Conservation (phyloP, 2,797 vertebrate species). For the Halcyon leucocephala region DNA sequence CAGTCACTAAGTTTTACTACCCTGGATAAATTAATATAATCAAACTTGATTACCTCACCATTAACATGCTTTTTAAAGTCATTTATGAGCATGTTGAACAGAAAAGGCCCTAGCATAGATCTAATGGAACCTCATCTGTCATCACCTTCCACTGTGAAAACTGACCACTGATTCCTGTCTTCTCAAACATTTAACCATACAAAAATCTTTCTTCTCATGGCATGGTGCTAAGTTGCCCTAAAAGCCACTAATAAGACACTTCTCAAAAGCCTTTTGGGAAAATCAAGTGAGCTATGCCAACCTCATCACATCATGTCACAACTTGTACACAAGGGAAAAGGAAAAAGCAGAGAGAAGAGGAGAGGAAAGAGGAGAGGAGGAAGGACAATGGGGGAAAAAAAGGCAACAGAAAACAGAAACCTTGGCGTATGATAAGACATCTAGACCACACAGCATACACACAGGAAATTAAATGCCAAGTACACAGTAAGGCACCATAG, state of each 20-base stretch:
- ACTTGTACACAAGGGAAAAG: background rate
- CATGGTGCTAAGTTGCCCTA: background rate
- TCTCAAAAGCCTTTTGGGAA: background rate
- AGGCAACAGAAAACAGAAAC: background rate
- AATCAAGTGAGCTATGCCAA: background rate
- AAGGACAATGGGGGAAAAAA: background rate
- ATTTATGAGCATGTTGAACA: background rate
- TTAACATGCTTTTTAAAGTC: background rate
- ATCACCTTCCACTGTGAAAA: background rate
- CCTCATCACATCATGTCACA: background rate
- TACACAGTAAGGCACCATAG: background rate
- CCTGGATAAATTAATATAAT: constrained; percentile 26
- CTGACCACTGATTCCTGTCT: background rate
- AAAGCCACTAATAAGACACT: background rate
- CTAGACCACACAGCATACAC: background rate
- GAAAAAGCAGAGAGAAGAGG: background rate
- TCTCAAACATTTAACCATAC: background rate
- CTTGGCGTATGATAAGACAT: background rate
- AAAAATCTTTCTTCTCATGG: background rate
- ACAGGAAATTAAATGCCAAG: constrained; percentile 62
- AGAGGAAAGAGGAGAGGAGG: background rate
- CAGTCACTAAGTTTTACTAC: constrained; percentile 42
- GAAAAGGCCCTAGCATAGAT: background rate
- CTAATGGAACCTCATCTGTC: background rate
- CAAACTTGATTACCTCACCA: constrained; percentile 7